Conservation (phyloP, 2,888 invertebrate species). For the Brachypterus glaber region DNA sequence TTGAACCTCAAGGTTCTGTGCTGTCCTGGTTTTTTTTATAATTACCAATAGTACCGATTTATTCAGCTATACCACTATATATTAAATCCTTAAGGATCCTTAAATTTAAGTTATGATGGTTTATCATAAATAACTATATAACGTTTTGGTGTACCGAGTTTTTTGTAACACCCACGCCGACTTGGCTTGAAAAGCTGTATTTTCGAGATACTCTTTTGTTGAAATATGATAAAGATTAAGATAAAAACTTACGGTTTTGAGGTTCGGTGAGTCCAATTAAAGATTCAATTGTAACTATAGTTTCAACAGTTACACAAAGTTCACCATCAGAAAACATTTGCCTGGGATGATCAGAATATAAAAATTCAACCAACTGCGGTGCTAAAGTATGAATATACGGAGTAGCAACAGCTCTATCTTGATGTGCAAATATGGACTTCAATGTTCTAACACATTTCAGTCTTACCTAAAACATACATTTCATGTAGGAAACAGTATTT, state of each 20-base stretch:
- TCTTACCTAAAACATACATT: conserved; percentile 47
- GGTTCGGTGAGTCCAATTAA: conserved; percentile 65
- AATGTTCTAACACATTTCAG: conserved; percentile 72
- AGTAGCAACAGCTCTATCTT: conserved; percentile 58
- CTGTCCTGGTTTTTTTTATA: too few species aligned
- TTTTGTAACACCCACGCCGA: too few species aligned
- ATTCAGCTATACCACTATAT: too few species aligned
- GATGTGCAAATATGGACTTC: conserved; percentile 64
- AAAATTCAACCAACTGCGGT: conserved; percentile 65
- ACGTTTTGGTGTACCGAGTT: too few species aligned
- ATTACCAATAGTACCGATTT: too few species aligned
- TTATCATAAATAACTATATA: too few species aligned
- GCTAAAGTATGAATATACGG: conserved; percentile 76
- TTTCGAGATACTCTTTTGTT: too few species aligned
- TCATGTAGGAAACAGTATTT: conserved; percentile 11
- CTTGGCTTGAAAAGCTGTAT: too few species aligned
- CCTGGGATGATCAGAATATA: conserved; percentile 55
- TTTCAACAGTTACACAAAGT: conserved; percentile 60
- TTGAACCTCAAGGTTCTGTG: too few species aligned
- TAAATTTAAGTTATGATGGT: too few species aligned
- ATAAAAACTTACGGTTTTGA: conserved; percentile 59
- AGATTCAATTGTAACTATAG: conserved; percentile 64
- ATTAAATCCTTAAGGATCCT: too few species aligned
- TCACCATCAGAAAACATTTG: conserved; percentile 57
- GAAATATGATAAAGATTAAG: conserved; percentile 7